Base-by-base conservation (phyloP, 2,888 invertebrate species). In the Ommatoiulus sabulosus region DNA sequence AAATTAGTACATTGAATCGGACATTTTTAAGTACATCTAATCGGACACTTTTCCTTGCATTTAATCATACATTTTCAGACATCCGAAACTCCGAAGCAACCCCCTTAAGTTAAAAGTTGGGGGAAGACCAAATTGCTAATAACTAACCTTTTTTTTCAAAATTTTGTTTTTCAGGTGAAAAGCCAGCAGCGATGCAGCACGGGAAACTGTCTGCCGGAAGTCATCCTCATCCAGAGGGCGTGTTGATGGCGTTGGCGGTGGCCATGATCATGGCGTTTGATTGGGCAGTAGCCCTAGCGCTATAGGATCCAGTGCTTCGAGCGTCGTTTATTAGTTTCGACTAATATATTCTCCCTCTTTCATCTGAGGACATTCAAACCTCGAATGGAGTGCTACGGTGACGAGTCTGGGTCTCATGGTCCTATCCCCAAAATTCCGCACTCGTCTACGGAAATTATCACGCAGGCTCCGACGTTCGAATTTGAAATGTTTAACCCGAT, bases 341-440 rank as follows among this genome's bases (percentile, higher is more conserved):
- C 63, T 63, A 63, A 63, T 6, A 63, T 63, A n/a, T 63, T 63
- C 63, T 63, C 63, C 63, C 63, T 63, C 63, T 63, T 63, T 63
- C 63, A 63, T 63, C 63, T 63, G 63, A 63, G 63, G 63, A 63
- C 63, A 3, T n/a, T n/a, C 63, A n/a, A 7, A 20, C 20, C 63
- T 63, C 63, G 5, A 3, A n/a, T 17, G 63, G 63, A n/a, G 2
- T 1, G n/a, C n/a, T 7, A 46, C 5, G 46, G 46, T 46, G 46
- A 46, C 6, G 46, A 46, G 6, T 52, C 52, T 3, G 63, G 63
- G n/a, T 63, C n/a, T 1, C 5, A n/a, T n/a, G n/a, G 8, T 46
- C 5, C n/a, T n/a, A n/a, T 63, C n/a, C 20, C 63, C 63, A 17
- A 63, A 63, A n/a, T 8, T 46, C 63, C 3, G 63, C 63, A 12